phyloP scores from a whole-genome alignment of 2,888 invertebrate species.

The Corythucha ciliata region DNA sequence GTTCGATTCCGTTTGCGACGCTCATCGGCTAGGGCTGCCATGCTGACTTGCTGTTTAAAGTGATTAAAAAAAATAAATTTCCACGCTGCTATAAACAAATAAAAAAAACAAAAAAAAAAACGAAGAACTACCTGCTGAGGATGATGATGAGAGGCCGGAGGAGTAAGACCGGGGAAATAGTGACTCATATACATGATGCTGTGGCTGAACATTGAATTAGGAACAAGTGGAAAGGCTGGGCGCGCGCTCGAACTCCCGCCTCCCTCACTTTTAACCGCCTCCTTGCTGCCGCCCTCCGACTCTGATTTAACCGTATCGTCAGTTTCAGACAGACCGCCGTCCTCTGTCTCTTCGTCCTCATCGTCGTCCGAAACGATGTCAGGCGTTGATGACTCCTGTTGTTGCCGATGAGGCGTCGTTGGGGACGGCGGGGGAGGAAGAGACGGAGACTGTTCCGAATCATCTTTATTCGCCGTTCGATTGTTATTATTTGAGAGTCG shows the following conservation, averaged over 20 bases:
- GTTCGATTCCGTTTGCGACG: conserved; percentile 91
- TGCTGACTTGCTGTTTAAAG: conserved; percentile 27
- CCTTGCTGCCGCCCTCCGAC: conserved; percentile 14
- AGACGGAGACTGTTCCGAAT: no score
- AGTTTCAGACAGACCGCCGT: conserved; percentile 40
- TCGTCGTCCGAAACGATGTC: conserved; percentile 43
- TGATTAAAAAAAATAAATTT: no score
- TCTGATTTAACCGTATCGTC: conserved; percentile 40
- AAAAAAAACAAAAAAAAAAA: conserved; percentile 34
- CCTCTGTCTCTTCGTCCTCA: conserved; percentile 28
- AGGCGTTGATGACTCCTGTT: no score
- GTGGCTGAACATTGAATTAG: conserved; percentile 80
- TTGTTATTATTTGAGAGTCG: conserved; percentile 21
- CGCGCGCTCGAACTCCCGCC: conserved; percentile 41
- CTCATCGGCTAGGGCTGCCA: conserved; percentile 51
- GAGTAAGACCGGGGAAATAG: conserved; percentile 60
- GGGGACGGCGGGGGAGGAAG: no score
- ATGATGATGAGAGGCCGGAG: conserved; percentile 45
- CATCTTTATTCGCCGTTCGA: conserved; percentile 41
- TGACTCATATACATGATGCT: conserved; percentile 89
- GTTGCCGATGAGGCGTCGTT: no score
- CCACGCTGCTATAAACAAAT: no score
- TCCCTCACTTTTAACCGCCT: background rate
- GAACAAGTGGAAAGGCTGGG: conserved; percentile 63
- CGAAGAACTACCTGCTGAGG: conserved; percentile 36